Evolutionary conservation across 1,140 invertebrate genomes (phyloP), one percentile per base, ranked within the genome.

Genomic region (Brevipalpus yothersi): DNA sequence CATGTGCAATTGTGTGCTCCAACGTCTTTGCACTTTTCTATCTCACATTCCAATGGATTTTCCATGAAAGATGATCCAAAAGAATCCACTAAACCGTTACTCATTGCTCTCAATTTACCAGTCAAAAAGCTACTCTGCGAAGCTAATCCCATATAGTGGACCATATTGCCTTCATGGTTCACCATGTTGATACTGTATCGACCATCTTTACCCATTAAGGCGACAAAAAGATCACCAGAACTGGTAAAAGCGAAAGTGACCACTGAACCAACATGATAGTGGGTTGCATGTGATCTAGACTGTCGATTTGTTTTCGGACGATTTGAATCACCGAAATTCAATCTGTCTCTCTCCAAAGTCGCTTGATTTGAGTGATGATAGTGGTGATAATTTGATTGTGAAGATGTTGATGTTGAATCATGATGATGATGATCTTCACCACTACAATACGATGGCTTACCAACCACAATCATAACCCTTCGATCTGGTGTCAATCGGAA

Each of bases 131-230:
- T 39, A 19, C 49, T 49, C 15, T 23, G 31, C 7, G 56, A 42
- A n/a, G 61, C 21, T 17, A 49, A 84, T 0, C 91, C 92, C 23
- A 89, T 91, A 69, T 89, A 94, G 17, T 87, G 79, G 0, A 82
- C 78, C 54, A 95, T 90, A 65, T 84, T 83, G 2, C 90, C 90
- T 72, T 94, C 89, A 0, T 89, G 92, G 1, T 82, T 83, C 60
- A 95, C 86, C 0, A 91, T 79, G 12, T 89, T 75, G 0, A 97
- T 81, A 40, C 76, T 75, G 68, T 95, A 93, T n/a, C 93, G 91
- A 63, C 88, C 77, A 68, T 94, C 88, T 0, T 86, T 88, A 70
- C 94, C 89, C 67, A 88, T 92, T 69, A 95, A 91, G 0, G 91
- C 88, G 8, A 95, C 84, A 68, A 83, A 95, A 1, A 97, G 72